Conservation (phyloP, 1,140 invertebrate species). For the Charaxes varanes region DNA sequence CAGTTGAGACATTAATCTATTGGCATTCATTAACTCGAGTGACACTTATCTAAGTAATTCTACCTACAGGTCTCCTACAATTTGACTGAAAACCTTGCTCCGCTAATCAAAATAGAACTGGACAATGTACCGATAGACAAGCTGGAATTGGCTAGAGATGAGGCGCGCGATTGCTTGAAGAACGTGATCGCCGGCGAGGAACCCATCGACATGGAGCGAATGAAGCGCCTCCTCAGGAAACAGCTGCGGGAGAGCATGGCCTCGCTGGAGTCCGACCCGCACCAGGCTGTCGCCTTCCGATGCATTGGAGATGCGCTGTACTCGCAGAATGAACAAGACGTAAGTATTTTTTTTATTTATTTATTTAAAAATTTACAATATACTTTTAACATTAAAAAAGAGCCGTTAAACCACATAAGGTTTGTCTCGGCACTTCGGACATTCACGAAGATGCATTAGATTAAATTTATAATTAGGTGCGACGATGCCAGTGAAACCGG, state of each 20-base stretch:
- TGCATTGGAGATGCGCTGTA: conserved; percentile 90
- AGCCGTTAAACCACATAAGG: too few relatives aligned
- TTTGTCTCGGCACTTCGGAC: too few relatives aligned
- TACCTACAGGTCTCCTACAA: conserved; percentile 80
- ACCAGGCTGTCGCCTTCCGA: conserved; percentile 83
- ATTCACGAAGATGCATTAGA: too few relatives aligned
- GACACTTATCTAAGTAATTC: too few relatives aligned
- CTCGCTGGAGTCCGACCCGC: conserved; percentile 84
- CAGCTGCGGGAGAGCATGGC: conserved; percentile 83
- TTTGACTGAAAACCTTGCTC: conserved; percentile 82
- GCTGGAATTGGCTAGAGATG: conserved; percentile 77
- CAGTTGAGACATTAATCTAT: not conserved
- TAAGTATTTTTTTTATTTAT: conserved; percentile 66
- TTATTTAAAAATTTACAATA: too few relatives aligned
- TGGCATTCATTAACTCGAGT: not conserved
- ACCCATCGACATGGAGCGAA: conserved; percentile 83
- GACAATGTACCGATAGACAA: conserved; percentile 85
- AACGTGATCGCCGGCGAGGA: conserved; percentile 65
- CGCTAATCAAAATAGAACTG: conserved; percentile 82
- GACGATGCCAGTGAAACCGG: too few relatives aligned
- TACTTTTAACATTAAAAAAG: too few relatives aligned
- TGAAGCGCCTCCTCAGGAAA: conserved; percentile 83
- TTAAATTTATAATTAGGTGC: too few relatives aligned
- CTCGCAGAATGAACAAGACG: conserved; percentile 83
- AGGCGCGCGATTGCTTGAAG: conserved; percentile 75